Conservation (phyloP, 2,797 vertebrate genomes). For the Myripristis jacobus region DNA sequence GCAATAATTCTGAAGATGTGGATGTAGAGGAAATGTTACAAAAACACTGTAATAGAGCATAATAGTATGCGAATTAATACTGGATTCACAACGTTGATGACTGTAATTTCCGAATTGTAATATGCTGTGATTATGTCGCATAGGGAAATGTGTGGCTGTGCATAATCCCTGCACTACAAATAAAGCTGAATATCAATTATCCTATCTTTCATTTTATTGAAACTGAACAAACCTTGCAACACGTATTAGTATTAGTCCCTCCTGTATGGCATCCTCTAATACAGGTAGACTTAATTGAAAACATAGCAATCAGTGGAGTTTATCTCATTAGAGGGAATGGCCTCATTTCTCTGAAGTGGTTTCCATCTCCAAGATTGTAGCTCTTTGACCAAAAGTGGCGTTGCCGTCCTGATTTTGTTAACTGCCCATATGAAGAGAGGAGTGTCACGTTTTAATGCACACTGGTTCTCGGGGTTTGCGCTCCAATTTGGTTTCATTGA, state of each 20-base stretch:
- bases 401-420: neutral
- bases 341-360: neutral
- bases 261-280: neutral
- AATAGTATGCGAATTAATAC: neutral
- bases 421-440: neutral
- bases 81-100: neutral
- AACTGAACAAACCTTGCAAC: neutral
- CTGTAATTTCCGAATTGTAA: neutral
- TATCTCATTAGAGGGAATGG: neutral
- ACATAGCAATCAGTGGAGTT: neutral
- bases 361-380: neutral
- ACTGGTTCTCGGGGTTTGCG: neutral
- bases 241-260: neutral
- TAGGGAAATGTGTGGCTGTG: neutral
- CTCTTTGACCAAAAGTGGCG: neutral
- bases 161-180: no score
- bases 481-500: slow-evolving; percentile 11
- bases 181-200: no score
- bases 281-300: neutral
- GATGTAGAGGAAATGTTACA: neutral
- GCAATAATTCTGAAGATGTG: neutral
- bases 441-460: neutral
- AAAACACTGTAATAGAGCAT: slow-evolving; percentile 4
- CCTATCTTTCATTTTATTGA: neutral
- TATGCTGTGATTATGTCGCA: neutral